phyloP scores from a whole-genome alignment of 35 echinoderm and acorn worm genomes.

The Heliocidaris tuberculata region DNA sequence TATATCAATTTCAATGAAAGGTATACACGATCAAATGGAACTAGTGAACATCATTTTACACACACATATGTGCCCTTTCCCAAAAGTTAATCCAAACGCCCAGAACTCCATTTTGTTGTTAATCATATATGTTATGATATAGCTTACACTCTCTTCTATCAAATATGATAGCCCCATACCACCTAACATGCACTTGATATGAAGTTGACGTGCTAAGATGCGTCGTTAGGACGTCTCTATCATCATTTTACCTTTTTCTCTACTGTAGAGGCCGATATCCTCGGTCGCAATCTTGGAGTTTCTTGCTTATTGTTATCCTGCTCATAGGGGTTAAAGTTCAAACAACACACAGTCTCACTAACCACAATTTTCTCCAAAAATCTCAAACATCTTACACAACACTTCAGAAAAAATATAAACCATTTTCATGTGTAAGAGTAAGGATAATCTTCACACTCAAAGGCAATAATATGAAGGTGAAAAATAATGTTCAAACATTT shows the following conservation, averaged over 20 bases:
- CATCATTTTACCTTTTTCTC: conserved; percentile 55
- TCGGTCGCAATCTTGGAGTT: conserved; percentile 26
- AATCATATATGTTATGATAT: background rate
- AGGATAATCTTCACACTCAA: too few relatives aligned
- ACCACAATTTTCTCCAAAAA: background rate
- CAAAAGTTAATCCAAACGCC: background rate
- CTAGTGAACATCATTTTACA: too few relatives aligned
- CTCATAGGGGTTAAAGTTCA: conserved; percentile 24
- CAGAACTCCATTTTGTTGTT: background rate
- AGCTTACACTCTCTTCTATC: background rate
- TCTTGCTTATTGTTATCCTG: conserved; percentile 59
- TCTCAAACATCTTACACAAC: too few relatives aligned
- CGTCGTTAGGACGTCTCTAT: background rate
- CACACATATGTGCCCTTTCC: background rate
- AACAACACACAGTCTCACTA: background rate
- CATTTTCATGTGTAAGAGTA: too few relatives aligned
- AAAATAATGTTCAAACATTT: too few relatives aligned
- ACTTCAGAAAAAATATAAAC: too few relatives aligned
- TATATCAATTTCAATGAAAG: too few relatives aligned
- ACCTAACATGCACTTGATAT: background rate
- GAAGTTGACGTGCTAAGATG: conserved; percentile 25
- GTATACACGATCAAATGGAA: too few relatives aligned
- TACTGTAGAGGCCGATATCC: conserved; percentile 20
- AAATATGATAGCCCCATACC: background rate
- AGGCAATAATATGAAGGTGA: too few relatives aligned